Conservation (phyloP, 2,888 invertebrate species). For the Drosophila kuntzei region DNA sequence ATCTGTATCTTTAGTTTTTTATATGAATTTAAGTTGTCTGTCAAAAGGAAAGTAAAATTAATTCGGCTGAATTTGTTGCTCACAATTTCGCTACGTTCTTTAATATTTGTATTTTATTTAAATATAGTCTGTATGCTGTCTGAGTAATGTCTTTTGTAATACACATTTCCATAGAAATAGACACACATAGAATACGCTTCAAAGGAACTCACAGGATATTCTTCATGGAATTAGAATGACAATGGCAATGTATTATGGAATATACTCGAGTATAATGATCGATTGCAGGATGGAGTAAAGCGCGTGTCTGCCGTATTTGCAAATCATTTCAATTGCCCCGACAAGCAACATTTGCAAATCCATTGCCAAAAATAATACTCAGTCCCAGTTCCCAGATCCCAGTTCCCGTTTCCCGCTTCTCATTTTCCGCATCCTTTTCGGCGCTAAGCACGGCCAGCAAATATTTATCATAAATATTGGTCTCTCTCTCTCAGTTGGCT, state of each 20-base stretch:
- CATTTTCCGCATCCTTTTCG: constrained; percentile 12
- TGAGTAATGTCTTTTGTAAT: background rate
- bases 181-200: background rate
- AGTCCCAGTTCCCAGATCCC: background rate
- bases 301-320: constrained; percentile 8
- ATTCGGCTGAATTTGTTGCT: background rate
- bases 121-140: background rate
- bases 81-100: background rate
- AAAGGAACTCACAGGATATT: background rate
- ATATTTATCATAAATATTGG: constrained; percentile 62
- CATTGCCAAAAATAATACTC: constrained; percentile 25
- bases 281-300: background rate
- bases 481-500: constrained; percentile 13
- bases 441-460: constrained; percentile 21
- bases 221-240: constrained; percentile 22
- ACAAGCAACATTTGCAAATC: constrained; percentile 37
- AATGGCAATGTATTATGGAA: constrained; percentile 4
- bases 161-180: constrained; percentile 5
- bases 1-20: background rate
- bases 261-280: background rate
- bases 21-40: background rate
- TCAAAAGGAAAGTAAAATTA: background rate
- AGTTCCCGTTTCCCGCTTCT: background rate
- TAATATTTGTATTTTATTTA: background rate
- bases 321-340: constrained; percentile 40